Conservation (phyloP, 2,797 vertebrate species). For the Syngnathus rostellatus region DNA sequence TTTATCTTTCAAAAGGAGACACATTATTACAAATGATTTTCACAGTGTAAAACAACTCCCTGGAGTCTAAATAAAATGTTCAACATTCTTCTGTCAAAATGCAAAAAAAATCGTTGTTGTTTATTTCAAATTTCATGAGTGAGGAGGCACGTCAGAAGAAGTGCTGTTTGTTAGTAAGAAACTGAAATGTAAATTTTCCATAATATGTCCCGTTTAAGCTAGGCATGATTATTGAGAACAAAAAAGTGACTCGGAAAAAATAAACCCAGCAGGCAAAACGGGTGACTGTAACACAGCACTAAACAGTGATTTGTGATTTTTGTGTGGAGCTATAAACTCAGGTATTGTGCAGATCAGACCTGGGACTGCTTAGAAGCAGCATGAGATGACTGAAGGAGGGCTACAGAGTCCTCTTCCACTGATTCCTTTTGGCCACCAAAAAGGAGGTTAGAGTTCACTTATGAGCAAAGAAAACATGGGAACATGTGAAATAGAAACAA, state of each 20-base stretch:
- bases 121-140: not conserved
- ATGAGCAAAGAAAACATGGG: slow-evolving; percentile 12
- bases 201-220: not conserved
- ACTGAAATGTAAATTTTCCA: not conserved
- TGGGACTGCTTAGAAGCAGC: slow-evolving; percentile 64
- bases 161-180: not conserved
- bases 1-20: not conserved
- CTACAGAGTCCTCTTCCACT: slow-evolving; percentile 70
- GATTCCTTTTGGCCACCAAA: slow-evolving; percentile 69
- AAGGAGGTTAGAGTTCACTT: slow-evolving; percentile 53
- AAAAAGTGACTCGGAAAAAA: slow-evolving; percentile 28
- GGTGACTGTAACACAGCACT: slow-evolving; percentile 32
- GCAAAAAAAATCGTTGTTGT: not conserved
- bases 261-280: slow-evolving; percentile 26
- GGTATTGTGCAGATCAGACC: slow-evolving; percentile 64
- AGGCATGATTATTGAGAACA: not conserved
- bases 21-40: not conserved
- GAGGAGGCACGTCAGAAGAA: not conserved
- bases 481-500: not conserved
- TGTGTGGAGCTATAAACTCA: slow-evolving; percentile 34
- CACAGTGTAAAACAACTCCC: not conserved
- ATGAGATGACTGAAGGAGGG: slow-evolving; percentile 65
- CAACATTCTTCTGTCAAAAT: not conserved
- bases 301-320: slow-evolving; percentile 16
- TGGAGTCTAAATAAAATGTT: not conserved